These are phyloP conservation scores for Chloroceryle amazona DNA, from an alignment of 2,797 vertebrate species.

Conservation along the genomic window DNA sequence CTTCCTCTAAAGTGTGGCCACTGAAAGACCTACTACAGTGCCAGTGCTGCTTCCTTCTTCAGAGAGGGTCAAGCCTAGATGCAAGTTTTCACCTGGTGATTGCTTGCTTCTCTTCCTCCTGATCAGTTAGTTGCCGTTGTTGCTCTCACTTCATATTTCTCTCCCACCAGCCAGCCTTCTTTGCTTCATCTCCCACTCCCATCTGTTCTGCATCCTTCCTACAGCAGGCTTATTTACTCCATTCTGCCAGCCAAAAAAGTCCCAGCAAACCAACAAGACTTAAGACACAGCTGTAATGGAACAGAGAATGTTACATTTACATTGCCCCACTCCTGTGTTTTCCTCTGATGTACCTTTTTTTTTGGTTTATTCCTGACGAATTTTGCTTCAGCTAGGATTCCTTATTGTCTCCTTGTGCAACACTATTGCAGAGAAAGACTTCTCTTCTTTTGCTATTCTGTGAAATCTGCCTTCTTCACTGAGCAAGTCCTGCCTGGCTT, in stretches of 20 bases:
- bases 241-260: not conserved
- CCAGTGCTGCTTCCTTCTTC: not conserved
- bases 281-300: not conserved
- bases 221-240: not conserved
- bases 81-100: not conserved
- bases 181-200: not conserved
- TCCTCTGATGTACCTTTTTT: not conserved
- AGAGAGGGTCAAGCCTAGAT: not conserved
- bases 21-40: not conserved
- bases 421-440: not conserved
- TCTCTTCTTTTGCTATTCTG: not conserved
- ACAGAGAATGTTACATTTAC: not conserved
- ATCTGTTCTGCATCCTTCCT: not conserved
- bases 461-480: not conserved
- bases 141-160: not conserved
- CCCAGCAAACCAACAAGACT: not conserved
- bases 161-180: not conserved
- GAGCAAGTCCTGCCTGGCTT: not conserved
- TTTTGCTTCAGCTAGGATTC: not conserved
- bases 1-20: not conserved
- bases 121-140: not conserved
- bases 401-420: not conserved
- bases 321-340: not conserved
- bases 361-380: not conserved
- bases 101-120: not conserved